Conservation (phyloP, 2,797 vertebrate genomes). For the Tympanoctomys barrerae region DNA sequence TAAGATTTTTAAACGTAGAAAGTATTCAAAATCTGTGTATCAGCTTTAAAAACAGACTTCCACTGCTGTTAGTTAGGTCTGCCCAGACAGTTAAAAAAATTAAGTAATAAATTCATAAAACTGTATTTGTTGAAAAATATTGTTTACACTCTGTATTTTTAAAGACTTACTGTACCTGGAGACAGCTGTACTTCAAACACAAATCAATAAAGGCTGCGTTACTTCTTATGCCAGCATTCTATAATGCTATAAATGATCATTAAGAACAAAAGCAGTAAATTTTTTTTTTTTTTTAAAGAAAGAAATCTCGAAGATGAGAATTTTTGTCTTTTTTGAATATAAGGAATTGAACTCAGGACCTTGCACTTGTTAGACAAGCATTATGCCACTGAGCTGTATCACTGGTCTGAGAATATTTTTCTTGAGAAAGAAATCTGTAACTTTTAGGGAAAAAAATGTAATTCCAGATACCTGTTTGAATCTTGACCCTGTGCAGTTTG, state of each 20-base stretch:
- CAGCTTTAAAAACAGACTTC: background rate
- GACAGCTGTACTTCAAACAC: slow-evolving; percentile 39
- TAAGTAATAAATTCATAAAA: background rate
- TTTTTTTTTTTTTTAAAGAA: background rate
- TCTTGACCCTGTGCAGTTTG: slow-evolving; percentile 98
- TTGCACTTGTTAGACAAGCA: too few relatives aligned
- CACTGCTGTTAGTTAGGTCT: background rate
- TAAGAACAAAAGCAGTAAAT: background rate
- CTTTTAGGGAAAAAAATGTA: slow-evolving; percentile 30
- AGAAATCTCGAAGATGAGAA: background rate
- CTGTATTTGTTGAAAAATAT: background rate
- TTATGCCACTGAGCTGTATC: too few relatives aligned
- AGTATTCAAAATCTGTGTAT: slow-evolving; percentile 26
- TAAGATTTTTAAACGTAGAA: slow-evolving; percentile 45
- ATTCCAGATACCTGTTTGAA: slow-evolving; percentile 90
- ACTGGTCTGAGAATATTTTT: background rate
- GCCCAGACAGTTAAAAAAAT: slow-evolving; percentile 5
- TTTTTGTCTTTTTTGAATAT: background rate
- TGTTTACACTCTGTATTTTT: slow-evolving; percentile 14
- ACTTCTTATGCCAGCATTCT: slow-evolving; percentile 2
- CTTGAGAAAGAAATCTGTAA: background rate
- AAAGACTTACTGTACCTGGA: slow-evolving; percentile 9
- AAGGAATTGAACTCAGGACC: too few relatives aligned
- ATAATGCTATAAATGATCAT: background rate
- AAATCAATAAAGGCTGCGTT: background rate